Conservation (phyloP, 2,888 invertebrate genomes). For the Drosophila bunnanda region DNA sequence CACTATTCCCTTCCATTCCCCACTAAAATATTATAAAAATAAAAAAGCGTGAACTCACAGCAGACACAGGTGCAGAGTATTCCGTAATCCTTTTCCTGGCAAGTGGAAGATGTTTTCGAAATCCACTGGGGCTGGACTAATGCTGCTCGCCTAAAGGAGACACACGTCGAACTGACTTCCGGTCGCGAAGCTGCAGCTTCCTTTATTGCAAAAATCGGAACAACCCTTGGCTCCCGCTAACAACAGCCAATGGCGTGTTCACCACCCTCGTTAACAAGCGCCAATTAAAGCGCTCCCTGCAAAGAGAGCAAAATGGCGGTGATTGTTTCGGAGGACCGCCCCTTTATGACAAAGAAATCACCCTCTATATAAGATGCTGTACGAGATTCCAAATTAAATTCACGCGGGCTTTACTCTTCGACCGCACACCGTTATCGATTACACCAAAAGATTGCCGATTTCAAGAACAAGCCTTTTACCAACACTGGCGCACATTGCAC, state of each 20-base stretch:
- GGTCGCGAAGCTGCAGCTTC: conserved; percentile 65
- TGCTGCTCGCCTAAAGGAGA: conserved; percentile 49
- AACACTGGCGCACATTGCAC: not conserved
- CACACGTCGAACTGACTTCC: conserved; percentile 61
- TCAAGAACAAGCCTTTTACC: not conserved
- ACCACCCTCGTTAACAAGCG: conserved; percentile 14
- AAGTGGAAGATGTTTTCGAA: not conserved
- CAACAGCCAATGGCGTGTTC: conserved; percentile 49
- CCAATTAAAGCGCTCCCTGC: conserved; percentile 47
- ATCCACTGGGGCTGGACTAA: not conserved
- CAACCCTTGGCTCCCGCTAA: conserved; percentile 38
- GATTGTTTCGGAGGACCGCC: conserved; percentile 14
- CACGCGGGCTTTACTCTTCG: not conserved
- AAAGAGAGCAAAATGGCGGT: conserved; percentile 63
- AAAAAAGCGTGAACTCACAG: conserved; percentile 11
- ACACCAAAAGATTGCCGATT: not conserved
- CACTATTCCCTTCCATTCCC: not conserved
- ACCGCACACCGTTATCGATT: conserved; percentile 3
- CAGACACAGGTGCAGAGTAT: conserved; percentile 14
- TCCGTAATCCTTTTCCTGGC: not conserved
- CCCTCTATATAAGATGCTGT: conserved; percentile 33
- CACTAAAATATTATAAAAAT: not conserved
- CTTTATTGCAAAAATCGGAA: conserved; percentile 66
- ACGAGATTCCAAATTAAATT: not conserved
- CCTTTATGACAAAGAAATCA: conserved; percentile 3